A percentile compares a stretch with the other conserved stretches of the same genome.
Conservation (phyloP, 2,888 invertebrate genomes). For the Drosophila subquinaria region DNA sequence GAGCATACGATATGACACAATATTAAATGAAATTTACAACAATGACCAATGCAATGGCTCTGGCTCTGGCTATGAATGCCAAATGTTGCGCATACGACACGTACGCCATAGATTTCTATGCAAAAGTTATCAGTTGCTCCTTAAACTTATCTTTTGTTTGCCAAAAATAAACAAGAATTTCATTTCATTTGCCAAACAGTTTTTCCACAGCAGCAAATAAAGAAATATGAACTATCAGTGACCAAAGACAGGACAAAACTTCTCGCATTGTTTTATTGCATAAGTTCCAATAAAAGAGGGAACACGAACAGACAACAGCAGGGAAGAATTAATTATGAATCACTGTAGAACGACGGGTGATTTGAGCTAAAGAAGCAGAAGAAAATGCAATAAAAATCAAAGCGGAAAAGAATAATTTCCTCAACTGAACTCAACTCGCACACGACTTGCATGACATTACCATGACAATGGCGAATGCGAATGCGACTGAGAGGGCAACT, state of each 20-base stretch:
- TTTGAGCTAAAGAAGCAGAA: constrained; percentile 10
- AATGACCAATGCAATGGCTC: constrained; percentile 43
- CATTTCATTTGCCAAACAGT: constrained; percentile 43
- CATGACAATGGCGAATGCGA: constrained; percentile 64
- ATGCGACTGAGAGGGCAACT: constrained; percentile 56
- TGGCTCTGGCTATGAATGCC: constrained; percentile 48
- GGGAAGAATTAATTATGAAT: constrained; percentile 74
- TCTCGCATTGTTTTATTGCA: constrained; percentile 32
- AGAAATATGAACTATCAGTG: constrained; percentile 26
- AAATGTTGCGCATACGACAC: constrained; percentile 68
- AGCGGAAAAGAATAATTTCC: constrained; percentile 67
- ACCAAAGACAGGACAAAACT: constrained; percentile 22
- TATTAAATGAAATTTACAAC: constrained; percentile 70
- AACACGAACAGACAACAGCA: constrained; percentile 2
- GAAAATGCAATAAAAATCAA: constrained; percentile 25
- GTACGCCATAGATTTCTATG: constrained; percentile 43
- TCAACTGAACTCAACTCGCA: constrained; percentile 20
- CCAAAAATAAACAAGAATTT: constrained; percentile 37
- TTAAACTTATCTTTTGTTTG: constrained; percentile 48
- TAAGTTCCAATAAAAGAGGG: constrained; percentile 12
- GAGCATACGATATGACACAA: constrained; percentile 65
- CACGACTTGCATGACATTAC: constrained; percentile 52
- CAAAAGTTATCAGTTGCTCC: constrained; percentile 43
- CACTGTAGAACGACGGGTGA: constrained; percentile 47
- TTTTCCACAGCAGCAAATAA: constrained; percentile 25